Evolutionary conservation across 2,888 invertebrate species (phyloP), one percentile per base, ranked within the genome.

Genomic region (Chrysolina americana): DNA sequence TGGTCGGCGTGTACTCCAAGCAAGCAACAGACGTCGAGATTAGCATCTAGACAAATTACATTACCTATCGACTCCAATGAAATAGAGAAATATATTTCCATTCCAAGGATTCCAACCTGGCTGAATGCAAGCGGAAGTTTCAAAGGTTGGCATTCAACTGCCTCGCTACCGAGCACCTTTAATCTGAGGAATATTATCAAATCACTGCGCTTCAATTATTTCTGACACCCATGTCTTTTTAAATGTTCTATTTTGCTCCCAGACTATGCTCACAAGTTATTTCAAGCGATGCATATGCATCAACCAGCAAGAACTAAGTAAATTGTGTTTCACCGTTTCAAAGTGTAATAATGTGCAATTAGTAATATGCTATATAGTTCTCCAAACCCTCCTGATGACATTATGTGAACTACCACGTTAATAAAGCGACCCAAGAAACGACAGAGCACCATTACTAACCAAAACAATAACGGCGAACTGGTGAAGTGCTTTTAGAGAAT

Each of bases 361-460:
- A 28, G 21, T 65, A 47, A 41, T n/a, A 65, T 65, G 47, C n/a
- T 65, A 11, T 23, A 19, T 47, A 47, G n/a, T 13, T 13, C 13
- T 23, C 15, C n/a, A 10, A n/a, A 19, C n/a, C 36, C 9, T n/a
- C 11, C 9, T 15, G 63, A 63, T 36, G 41, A 21, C 28, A 23
- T 66, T 50, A 48, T 15, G 23, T 48, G 15, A 66, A 50, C 28
- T 50, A 50, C 44, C 19, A 50, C 23, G 47, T 47, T 65, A 47
- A 28, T 65, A 65, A 21, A 65, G 10, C 9, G 17, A 19, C 17
- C 36, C 19, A 28, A 48, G 50, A 36, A 66, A 50, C 17, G 66
- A 66, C 66, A 56, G 56, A 56, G 36, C 23, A n/a, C 50, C 66
- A 66, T 66, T 66, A 66, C 21, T 66, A 50, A 50, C 48, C 50